phyloP scores from a whole-genome alignment of 2,888 invertebrate species.

The Andrena bucephala region DNA sequence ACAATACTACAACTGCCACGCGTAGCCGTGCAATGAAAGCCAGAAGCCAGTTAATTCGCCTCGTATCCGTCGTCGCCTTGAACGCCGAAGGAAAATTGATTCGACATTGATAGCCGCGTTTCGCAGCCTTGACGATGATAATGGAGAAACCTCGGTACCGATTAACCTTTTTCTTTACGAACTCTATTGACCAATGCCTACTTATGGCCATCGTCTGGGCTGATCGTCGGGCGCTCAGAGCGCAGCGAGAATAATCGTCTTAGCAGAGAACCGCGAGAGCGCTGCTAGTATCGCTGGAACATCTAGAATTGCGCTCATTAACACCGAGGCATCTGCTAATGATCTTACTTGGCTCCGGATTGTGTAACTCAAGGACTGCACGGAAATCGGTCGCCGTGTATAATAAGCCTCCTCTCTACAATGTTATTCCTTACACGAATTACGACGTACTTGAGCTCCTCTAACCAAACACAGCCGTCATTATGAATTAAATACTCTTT shows the following conservation, averaged over 20 bases:
- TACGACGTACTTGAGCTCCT: conserved; percentile 39
- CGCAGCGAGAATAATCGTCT: conserved; percentile 67
- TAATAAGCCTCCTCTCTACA: conserved; percentile 76
- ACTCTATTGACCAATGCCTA: conserved; percentile 62
- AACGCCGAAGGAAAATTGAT: conserved; percentile 57
- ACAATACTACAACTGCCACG: conserved; percentile 21
- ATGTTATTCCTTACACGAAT: conserved; percentile 65
- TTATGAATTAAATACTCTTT: conserved; percentile 22
- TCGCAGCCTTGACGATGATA: conserved; percentile 52
- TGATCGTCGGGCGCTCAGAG: conserved; percentile 35
- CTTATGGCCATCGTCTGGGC: conserved; percentile 58
- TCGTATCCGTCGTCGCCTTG: conserved; percentile 12
- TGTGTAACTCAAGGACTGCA: conserved; percentile 80
- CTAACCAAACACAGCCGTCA: conserved; percentile 19
- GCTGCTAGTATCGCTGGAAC: conserved; percentile 75
- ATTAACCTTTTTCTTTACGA: conserved; percentile 64
- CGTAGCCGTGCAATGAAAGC: conserved; percentile 31
- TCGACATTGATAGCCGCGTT: conserved; percentile 48
- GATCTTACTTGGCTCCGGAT: conserved; percentile 80
- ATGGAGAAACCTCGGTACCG: conserved; percentile 57
- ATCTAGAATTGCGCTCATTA: conserved; percentile 82
- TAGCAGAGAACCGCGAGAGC: conserved; percentile 67
- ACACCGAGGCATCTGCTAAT: conserved; percentile 81
- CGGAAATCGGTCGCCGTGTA: conserved; percentile 76
- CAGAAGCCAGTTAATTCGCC: conserved; percentile 38